Percentiles rank a stretch among this genome's conserved stretches.
phyloP scores from a whole-genome alignment of 2,888 invertebrate genomes.

The Hartigia nigra region DNA sequence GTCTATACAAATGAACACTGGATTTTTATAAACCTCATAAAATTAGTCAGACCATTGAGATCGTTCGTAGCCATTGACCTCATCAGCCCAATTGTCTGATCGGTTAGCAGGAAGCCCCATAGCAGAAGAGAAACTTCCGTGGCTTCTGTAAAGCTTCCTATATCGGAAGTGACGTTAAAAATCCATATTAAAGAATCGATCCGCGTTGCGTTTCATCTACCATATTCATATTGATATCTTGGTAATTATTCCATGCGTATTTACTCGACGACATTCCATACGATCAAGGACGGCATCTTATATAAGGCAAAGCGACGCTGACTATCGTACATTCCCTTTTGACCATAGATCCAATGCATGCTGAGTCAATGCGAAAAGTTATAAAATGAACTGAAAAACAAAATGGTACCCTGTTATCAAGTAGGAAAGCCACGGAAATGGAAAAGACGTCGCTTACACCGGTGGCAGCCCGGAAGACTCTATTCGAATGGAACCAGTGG shows the following conservation, averaged over 20 bases:
- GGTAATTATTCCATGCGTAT: not conserved
- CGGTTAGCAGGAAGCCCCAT: not conserved
- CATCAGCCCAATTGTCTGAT: not conserved
- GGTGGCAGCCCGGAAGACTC: conserved; percentile 27
- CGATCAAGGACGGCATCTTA: not conserved
- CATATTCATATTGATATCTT: not conserved
- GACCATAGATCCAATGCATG: not conserved
- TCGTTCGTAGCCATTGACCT: not conserved
- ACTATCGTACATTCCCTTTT: not conserved
- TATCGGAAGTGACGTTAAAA: not conserved
- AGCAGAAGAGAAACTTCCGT: not conserved
- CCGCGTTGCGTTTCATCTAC: not conserved
- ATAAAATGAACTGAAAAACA: not conserved
- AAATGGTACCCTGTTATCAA: not conserved
- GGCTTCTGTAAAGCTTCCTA: not conserved
- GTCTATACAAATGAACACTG: not conserved
- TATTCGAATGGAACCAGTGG: conserved; percentile 41
- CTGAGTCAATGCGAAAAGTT: not conserved
- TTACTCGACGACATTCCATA: not conserved
- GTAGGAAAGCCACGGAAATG: not conserved
- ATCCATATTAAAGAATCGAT: not conserved
- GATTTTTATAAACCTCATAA: not conserved
- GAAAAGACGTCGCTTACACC: not conserved
- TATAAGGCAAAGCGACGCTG: not conserved
- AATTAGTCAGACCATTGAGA: not conserved